Evolutionary conservation across 2,797 vertebrate genomes (phyloP), one percentile per base, ranked within the genome.

Genomic region (Chloroceryle inda): DNA sequence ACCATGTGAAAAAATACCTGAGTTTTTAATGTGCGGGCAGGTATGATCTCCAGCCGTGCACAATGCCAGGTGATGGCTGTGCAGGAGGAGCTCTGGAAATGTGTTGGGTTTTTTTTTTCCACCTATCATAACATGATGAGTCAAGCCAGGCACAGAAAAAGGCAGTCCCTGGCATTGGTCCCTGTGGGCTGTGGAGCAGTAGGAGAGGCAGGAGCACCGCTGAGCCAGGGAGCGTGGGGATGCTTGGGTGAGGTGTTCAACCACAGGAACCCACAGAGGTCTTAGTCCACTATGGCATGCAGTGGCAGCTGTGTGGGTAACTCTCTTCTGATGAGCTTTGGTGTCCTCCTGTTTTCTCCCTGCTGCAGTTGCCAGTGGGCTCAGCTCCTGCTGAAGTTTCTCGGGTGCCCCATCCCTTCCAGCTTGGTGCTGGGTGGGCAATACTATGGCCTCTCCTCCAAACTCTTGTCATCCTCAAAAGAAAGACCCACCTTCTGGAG

Each of bases 221-320:
- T 81, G 37, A n/a, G 11, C 56, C 42, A 63, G 21, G 17, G 26
- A 31, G 40, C 2, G 2, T 1, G 3, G 6, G 47, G 17, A 7
- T 61, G n/a, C 42, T 47, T 74, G 68, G 21, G 16, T 35, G 47
- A 62, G 27, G 8, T 79, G 38, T 47, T 44, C 2, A 5, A 40
- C n/a, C 35, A 29, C 27, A 69, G 20, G 24, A 64, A 18, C 55
- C 50, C 27, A 8, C 1, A 2, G 35, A 66, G 16, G 66, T 6
- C 19, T 58, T 26, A 35, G 21, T 64, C 29, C 13, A 8, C 44
- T 10, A 1, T 7, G 33, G 40, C 27, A 6, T 1, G 7, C 0
- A 2, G 16, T 37, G 45, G 11, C 14, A 33, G 4, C 73, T 37
- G 27, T 18, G 11, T 0, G 0, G 10, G 6, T 11, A 64, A 2